Evolutionary conservation across 2,797 vertebrate species (phyloP).

Genomic region (Pseudotriccus pelzelni): DNA sequence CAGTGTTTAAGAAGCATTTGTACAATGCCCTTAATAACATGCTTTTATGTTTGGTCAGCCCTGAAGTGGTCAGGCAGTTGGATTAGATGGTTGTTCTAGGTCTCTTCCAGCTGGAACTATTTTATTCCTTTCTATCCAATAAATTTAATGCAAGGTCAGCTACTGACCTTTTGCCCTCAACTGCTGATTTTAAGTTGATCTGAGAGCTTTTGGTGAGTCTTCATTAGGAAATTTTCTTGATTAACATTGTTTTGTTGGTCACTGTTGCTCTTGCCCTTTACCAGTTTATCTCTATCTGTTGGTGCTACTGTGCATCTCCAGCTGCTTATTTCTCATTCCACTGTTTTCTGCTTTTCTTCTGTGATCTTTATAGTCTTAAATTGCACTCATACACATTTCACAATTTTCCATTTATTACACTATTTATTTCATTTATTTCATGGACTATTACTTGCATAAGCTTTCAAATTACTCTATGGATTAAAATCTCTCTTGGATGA

Average conservation of each 20-base stretch:
- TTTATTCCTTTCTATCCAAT: too few relatives aligned
- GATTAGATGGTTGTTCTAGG: neutral
- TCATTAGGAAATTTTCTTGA: neutral
- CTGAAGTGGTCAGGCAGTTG: neutral
- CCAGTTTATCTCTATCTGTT: neutral
- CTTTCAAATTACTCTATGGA: neutral
- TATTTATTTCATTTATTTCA: neutral
- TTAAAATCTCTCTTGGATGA: neutral
- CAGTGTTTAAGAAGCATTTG: neutral
- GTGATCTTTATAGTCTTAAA: neutral
- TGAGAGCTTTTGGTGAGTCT: neutral
- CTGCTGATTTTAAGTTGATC: neutral
- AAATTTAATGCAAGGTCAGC: neutral
- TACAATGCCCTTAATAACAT: neutral
- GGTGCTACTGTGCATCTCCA: neutral
- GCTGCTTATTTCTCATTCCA: neutral
- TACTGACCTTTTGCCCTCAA: fast-evolving
- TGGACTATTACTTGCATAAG: neutral
- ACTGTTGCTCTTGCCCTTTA: neutral
- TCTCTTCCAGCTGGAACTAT: neutral
- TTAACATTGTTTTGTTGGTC: neutral
- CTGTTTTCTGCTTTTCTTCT: neutral
- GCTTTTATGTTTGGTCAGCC: neutral
- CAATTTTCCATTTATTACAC: neutral
- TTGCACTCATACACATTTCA: neutral